Evolutionary conservation across 2,797 vertebrate species (phyloP), one percentile per base, ranked within the genome.

Genomic region (Vipera latastei): DNA sequence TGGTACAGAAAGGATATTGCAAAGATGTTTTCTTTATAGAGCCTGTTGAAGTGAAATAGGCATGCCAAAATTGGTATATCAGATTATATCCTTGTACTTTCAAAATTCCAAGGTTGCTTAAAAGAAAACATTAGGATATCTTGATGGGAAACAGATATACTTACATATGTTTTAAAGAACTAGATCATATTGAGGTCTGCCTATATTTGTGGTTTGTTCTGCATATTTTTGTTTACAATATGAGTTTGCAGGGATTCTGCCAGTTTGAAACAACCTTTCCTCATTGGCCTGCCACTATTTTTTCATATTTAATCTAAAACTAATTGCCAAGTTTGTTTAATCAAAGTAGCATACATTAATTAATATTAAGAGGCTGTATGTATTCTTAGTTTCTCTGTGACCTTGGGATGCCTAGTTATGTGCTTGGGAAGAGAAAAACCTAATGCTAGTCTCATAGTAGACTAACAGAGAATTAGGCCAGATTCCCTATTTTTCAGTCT

Each of bases 41-140:
- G 55, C 22, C 48, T 65, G 38, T 26, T 88, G 83, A 92, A 59
- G 18, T 59, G 48, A 89, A 78, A 78, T 73, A 88, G 38, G 53
- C 14, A 53, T 60, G 55, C 56, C 38, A 48, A 90, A 90, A 90
- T 53, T 55, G 59, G 16, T 60, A 92, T 89, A 89, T 83, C 91
- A 83, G 60, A 85, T 89, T 89, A 89, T 65, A 65, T 65, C 25
- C 25, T 86, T 61, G 6, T 89, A 28, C n/a, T 92, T 65, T 44
- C 89, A 65, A 51, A 90, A 92, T 90, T 90, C 73, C 89, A 89
- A 65, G 51, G 8, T 86, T 73, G 32, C 18, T 85, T 92, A 83
- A 78, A 89, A 92, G 69, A 89, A 51, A 88, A 92, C 44, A 61
- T 86, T 78, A 78, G 18, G 32, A 26, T 61, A 85, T 78, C 25